Percentiles rank a stretch among this genome's conserved stretches.
phyloP scores from a whole-genome alignment of 2,888 invertebrate genomes.

The Meiosimyza platycephala region DNA sequence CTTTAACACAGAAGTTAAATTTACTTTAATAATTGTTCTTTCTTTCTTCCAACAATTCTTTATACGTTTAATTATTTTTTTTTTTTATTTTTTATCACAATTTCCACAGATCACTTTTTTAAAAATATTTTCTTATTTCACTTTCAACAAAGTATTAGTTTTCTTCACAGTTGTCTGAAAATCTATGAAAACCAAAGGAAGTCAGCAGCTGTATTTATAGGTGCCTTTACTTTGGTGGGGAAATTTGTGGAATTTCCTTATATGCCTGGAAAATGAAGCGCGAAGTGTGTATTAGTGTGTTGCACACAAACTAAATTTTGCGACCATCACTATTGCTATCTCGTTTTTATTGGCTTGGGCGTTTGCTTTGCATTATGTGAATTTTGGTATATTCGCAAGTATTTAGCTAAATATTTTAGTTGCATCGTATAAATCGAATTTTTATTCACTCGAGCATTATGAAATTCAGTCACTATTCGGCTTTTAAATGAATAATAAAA shows the following conservation, averaged over 20 bases:
- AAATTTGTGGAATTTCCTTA: constrained; percentile 38
- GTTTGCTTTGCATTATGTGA: background rate
- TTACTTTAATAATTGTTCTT: constrained; percentile 23
- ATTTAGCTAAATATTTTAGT: background rate
- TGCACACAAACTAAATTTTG: background rate
- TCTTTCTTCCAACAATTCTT: constrained; percentile 24
- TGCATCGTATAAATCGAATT: background rate
- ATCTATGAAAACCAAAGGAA: constrained; percentile 22
- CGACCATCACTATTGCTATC: background rate
- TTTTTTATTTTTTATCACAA: constrained; percentile 31
- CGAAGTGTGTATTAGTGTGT: constrained; percentile 21
- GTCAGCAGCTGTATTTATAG: constrained; percentile 43
- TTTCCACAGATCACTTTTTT: constrained; percentile 46
- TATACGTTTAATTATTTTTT: constrained; percentile 35
- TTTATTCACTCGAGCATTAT: background rate
- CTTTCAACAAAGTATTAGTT: constrained; percentile 17
- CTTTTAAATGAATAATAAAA: background rate
- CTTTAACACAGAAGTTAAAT: constrained; percentile 36
- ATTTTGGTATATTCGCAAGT: background rate
- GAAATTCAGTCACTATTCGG: constrained; percentile 26
- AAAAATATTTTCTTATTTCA: constrained; percentile 16
- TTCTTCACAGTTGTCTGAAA: constrained; percentile 43
- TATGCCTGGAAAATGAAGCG: constrained; percentile 40
- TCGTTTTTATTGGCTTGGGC: background rate
- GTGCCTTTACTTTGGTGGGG: constrained; percentile 10